These are phyloP conservation scores for Solea senegalensis DNA, from an alignment of 2,113 vertebrate genomes.

Conservation along the genomic window DNA sequence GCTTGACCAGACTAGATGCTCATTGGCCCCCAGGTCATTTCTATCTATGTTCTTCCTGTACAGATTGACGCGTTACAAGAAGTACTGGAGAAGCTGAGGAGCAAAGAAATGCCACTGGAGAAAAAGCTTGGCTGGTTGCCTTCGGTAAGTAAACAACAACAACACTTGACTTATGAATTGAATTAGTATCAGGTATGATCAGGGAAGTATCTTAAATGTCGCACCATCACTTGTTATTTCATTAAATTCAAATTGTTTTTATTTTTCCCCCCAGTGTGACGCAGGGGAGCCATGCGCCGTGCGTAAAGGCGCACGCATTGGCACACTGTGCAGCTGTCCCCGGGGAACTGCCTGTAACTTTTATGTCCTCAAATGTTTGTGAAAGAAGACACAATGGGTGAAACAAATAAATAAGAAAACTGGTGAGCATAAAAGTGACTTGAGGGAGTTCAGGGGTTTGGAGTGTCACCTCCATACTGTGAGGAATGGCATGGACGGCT, in stretches of 20 bases:
- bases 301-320: conserved; percentile 84
- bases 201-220: neutral
- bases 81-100: conserved; percentile 81
- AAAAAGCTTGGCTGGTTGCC: conserved; percentile 86
- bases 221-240: neutral
- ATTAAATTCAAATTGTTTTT: neutral
- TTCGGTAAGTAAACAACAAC: conserved; percentile 68
- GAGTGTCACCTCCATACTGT: neutral
- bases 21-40: too few relatives aligned
- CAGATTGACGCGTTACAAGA: conserved; percentile 84
- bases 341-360: conserved; percentile 83
- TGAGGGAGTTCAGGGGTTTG: neutral
- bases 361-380: conserved; percentile 85
- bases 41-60: neutral
- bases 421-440: neutral
- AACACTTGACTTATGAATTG: neutral
- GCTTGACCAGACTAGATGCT: too few relatives aligned
- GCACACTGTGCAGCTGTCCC: conserved; percentile 86
- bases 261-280: conserved; percentile 76
- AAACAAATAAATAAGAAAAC: neutral
- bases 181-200: too few relatives aligned
- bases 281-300: conserved; percentile 83
- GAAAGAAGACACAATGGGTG: conserved; percentile 12
- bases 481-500: conserved; percentile 9
- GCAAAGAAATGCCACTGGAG: conserved; percentile 75